These are phyloP conservation scores for Xanthia togata DNA, from an alignment of 2,888 invertebrate species.

Conservation along the genomic window DNA sequence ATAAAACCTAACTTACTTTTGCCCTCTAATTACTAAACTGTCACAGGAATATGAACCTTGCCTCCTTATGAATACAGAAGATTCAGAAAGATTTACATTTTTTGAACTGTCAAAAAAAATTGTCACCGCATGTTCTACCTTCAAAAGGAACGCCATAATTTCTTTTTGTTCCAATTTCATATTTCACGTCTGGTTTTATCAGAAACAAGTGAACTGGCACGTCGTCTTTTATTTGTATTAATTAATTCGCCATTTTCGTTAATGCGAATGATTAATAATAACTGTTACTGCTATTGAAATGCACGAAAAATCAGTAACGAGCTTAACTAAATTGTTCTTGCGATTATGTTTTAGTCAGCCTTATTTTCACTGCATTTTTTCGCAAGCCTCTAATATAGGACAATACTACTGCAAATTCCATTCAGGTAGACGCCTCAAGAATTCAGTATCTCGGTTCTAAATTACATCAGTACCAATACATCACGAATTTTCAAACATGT, in stretches of 20 bases:
- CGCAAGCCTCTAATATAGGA: background rate
- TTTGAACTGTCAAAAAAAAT: conserved; percentile 11
- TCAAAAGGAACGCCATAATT: conserved; percentile 65
- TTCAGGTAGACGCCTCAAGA: background rate
- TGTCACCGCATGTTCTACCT: conserved; percentile 45
- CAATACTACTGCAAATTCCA: background rate
- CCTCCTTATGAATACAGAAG: background rate
- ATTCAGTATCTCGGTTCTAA: background rate
- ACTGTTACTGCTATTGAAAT: background rate
- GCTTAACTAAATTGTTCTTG: background rate
- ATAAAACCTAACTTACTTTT: conserved; percentile 8
- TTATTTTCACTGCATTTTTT: background rate
- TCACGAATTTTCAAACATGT: background rate
- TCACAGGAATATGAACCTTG: conserved; percentile 29
- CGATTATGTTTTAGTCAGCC: background rate
- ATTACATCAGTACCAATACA: background rate
- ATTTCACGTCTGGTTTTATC: conserved; percentile 58
- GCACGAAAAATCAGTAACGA: background rate
- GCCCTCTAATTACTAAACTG: background rate
- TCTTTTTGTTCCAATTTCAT: conserved; percentile 64
- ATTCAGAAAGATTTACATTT: background rate
- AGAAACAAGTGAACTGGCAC: conserved; percentile 60
- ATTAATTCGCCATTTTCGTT: conserved; percentile 26
- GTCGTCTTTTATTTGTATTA: conserved; percentile 49
- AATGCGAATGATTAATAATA: conserved; percentile 12